Evolutionary conservation across 1,140 invertebrate species (phyloP).

Genomic region (Scaptomyza pallida): DNA sequence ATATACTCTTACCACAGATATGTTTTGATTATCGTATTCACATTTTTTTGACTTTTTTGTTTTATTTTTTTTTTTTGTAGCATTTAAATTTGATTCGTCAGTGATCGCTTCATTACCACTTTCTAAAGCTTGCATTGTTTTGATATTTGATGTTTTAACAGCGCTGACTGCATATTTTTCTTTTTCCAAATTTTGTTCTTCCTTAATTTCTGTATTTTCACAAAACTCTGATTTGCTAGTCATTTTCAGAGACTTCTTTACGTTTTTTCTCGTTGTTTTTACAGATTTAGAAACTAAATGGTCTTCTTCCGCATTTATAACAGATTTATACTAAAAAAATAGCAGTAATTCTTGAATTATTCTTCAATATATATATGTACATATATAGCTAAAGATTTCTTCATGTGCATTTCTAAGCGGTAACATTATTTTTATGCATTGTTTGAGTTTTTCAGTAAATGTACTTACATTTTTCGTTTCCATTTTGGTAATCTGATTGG

Average conservation of each 20-base stretch:
- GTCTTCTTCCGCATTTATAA: conserved; percentile 43
- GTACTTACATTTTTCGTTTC: conserved; percentile 40
- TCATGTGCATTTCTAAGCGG: too few species aligned
- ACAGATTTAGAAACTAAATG: conserved; percentile 36
- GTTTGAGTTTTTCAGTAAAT: conserved; percentile 9
- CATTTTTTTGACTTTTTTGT: conserved; percentile 47
- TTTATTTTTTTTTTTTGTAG: conserved; percentile 38
- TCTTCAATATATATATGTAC: background rate
- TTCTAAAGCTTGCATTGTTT: background rate
- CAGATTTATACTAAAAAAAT: conserved; percentile 21
- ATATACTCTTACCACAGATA: conserved; percentile 58
- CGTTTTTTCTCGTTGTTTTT: conserved; percentile 19
- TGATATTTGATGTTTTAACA: background rate
- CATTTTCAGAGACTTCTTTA: conserved; percentile 14
- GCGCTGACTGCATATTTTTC: background rate
- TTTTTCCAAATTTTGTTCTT: background rate
- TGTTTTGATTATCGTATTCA: conserved; percentile 59
- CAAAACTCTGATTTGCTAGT: conserved; percentile 1
- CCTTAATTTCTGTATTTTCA: background rate
- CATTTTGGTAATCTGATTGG: conserved; percentile 5
- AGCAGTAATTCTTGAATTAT: background rate
- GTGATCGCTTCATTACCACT: background rate
- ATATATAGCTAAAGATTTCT: background rate
- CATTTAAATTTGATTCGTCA: background rate
- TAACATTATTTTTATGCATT: conserved; percentile 4